These are phyloP conservation scores for Numenius arquata DNA, from an alignment of 2,113 vertebrate genomes.

Conservation along the genomic window DNA sequence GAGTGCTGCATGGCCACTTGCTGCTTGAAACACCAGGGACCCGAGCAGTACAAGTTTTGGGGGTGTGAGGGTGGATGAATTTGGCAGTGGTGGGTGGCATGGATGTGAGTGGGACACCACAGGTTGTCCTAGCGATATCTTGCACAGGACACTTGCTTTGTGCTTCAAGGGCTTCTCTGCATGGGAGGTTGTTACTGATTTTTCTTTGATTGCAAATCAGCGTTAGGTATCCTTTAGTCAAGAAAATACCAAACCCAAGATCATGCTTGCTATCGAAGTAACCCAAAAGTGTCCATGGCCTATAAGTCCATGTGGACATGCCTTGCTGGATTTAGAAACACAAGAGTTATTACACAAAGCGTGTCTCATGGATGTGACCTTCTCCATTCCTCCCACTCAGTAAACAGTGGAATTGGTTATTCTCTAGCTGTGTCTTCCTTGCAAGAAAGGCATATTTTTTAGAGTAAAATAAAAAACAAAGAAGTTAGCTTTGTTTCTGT, in stretches of 20 bases:
- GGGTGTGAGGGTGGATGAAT: not conserved
- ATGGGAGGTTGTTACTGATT: not conserved
- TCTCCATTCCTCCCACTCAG: not conserved
- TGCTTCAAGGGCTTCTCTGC: not conserved
- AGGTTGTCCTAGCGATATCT: not conserved
- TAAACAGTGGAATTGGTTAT: not conserved
- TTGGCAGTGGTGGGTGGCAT: not conserved
- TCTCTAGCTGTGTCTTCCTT: not conserved
- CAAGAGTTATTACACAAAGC: not conserved
- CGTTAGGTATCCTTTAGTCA: not conserved
- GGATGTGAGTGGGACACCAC: not conserved
- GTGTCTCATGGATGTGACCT: not conserved
- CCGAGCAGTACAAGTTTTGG: not conserved
- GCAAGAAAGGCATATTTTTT: not conserved
- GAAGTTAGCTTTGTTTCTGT: not conserved
- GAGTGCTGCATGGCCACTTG: not conserved
- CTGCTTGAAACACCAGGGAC: not conserved
- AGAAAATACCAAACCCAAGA: not conserved
- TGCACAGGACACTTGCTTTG: not conserved
- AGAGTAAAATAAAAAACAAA: not conserved
- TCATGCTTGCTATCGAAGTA: not conserved
- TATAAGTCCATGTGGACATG: not conserved
- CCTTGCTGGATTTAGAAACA: slow-evolving; percentile 1
- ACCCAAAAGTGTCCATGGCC: not conserved
- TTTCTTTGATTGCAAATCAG: not conserved